Percentiles rank a stretch among this genome's conserved stretches.
Evolutionary conservation across 2,888 invertebrate species (phyloP).

Genomic region (Nineta flava): DNA sequence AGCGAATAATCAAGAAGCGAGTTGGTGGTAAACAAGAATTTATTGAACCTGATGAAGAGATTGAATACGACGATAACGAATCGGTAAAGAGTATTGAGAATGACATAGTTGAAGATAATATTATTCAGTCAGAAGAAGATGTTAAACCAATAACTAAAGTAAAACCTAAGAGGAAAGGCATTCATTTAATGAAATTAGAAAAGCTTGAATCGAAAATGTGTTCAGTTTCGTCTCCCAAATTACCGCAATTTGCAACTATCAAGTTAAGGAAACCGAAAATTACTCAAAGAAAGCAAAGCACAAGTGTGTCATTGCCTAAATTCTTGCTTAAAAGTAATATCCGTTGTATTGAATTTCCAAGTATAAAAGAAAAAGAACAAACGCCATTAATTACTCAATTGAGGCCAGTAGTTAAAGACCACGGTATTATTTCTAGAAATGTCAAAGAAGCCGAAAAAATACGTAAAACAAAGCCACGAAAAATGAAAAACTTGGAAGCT

Average conservation of each 20-base stretch:
- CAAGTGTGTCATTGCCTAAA: constrained; percentile 27
- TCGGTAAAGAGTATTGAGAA: not conserved
- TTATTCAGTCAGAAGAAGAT: constrained; percentile 13
- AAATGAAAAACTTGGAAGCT: constrained; percentile 22
- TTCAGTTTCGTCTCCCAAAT: constrained; percentile 40
- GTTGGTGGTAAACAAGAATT: constrained; percentile 19
- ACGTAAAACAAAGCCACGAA: constrained; percentile 35
- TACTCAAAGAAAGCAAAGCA: constrained; percentile 29
- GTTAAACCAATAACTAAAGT: constrained; percentile 10
- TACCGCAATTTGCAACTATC: constrained; percentile 41
- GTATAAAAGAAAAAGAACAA: constrained; percentile 23
- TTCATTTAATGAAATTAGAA: constrained; percentile 36
- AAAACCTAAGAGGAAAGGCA: constrained; percentile 14
- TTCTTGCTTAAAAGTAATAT: constrained; percentile 31
- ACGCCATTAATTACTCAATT: constrained; percentile 21
- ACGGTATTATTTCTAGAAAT: constrained; percentile 53
- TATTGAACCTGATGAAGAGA: not conserved
- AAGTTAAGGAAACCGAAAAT: constrained; percentile 43
- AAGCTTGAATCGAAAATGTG: constrained; percentile 40
- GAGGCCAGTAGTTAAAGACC: constrained; percentile 35
- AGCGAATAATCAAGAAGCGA: constrained; percentile 19
- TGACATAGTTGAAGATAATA: constrained; percentile 14
- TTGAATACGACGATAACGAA: not conserved
- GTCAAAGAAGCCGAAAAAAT: constrained; percentile 50
- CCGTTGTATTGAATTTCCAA: constrained; percentile 42